Evolutionary conservation across 1,140 invertebrate genomes (phyloP).

Genomic region (Himalopsyche phryganea): DNA sequence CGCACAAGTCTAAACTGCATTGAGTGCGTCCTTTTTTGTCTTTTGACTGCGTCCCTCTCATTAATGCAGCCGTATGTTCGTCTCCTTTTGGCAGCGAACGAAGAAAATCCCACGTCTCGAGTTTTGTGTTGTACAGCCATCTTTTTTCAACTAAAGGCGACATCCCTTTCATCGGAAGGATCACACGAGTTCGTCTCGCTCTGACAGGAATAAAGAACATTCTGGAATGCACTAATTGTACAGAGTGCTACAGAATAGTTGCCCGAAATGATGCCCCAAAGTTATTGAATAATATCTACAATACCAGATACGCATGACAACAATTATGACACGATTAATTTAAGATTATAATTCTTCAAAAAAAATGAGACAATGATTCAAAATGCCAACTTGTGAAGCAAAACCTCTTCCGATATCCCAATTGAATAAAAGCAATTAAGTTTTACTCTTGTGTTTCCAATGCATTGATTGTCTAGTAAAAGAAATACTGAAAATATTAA

Average conservation of each 20-base stretch:
- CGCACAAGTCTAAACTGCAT: conserved; percentile 6
- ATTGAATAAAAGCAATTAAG: too few species aligned
- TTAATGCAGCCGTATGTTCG: not conserved
- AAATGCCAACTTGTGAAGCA: too few species aligned
- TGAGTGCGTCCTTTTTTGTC: not conserved
- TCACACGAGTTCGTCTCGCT: conserved; percentile 7
- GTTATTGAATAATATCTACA: too few species aligned
- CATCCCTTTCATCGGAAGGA: not conserved
- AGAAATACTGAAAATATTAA: too few species aligned
- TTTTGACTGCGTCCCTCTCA: not conserved
- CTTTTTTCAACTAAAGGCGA: not conserved
- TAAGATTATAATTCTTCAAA: too few species aligned
- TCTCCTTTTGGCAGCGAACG: conserved; percentile 11
- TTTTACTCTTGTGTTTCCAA: too few species aligned
- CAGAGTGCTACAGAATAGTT: conserved; percentile 10
- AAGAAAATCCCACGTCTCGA: not conserved
- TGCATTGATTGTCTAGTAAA: too few species aligned
- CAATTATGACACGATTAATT: too few species aligned
- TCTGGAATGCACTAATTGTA: conserved; percentile 19
- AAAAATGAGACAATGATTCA: too few species aligned
- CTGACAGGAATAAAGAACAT: conserved; percentile 24
- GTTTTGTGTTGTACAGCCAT: conserved; percentile 4
- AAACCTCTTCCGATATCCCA: too few species aligned
- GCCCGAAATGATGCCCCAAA: too few species aligned
- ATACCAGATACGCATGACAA: too few species aligned